phyloP scores from a whole-genome alignment of 1,140 invertebrate genomes.

The Rhagoletis zephyria region DNA sequence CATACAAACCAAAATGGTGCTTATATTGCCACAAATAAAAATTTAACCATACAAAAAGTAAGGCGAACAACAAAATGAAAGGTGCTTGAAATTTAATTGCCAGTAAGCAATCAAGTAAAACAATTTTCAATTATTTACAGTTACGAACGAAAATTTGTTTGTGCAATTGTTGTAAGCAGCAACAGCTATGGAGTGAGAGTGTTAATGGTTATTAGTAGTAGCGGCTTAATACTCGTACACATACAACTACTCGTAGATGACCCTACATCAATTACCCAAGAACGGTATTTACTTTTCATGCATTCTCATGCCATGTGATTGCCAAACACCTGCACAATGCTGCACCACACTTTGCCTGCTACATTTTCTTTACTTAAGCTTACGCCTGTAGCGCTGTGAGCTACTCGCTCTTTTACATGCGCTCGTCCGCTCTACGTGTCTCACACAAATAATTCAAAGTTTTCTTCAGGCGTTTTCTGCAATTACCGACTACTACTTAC shows the following conservation, averaged over 20 bases:
- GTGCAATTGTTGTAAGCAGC: neutral
- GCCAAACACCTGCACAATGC: neutral
- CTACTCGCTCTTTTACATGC: neutral
- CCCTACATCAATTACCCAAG: constrained; percentile 39
- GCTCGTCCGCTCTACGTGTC: too few relatives aligned
- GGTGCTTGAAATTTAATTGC: constrained; percentile 67
- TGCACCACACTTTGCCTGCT: neutral
- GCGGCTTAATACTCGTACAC: neutral
- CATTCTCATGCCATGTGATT: constrained; percentile 5
- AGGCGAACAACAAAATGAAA: neutral
- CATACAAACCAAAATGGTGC: constrained; percentile 53
- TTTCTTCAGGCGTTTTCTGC: constrained; percentile 50
- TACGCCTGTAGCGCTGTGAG: neutral
- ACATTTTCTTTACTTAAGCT: neutral
- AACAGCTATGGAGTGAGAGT: neutral
- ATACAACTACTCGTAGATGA: neutral
- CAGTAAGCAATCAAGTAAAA: constrained; percentile 63
- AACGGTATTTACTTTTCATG: constrained; percentile 47
- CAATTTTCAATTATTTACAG: constrained; percentile 73
- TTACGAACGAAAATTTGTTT: constrained; percentile 59
- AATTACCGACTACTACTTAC: constrained; percentile 12
- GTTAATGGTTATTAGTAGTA: neutral
- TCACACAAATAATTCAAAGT: neutral
- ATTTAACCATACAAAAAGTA: neutral
- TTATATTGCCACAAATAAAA: neutral